Conservation (phyloP, 2,888 invertebrate genomes). For the Hecatera dysodea region DNA sequence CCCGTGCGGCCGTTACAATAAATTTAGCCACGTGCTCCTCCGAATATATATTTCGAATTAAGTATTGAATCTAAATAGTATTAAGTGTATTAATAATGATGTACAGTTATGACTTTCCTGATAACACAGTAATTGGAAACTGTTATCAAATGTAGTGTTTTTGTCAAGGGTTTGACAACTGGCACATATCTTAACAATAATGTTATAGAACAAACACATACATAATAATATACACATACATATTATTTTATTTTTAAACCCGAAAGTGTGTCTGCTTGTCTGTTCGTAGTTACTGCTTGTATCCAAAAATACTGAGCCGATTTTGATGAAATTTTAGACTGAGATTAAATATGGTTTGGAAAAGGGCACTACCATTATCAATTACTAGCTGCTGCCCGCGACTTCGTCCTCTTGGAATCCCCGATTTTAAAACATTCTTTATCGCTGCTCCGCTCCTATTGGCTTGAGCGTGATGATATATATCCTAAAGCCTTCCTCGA, state of each 20-base stretch:
- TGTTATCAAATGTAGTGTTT: slow-evolving; percentile 21
- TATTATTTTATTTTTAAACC: not conserved
- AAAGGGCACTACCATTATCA: too few relatives aligned
- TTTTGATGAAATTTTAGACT: not conserved
- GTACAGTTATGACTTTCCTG: slow-evolving; percentile 18
- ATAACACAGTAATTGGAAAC: slow-evolving; percentile 38
- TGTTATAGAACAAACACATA: not conserved
- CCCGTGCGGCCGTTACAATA: too few relatives aligned
- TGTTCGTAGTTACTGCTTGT: not conserved
- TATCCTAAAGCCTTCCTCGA: too few relatives aligned
- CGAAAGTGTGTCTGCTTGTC: not conserved
- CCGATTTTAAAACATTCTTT: too few relatives aligned
- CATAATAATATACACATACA: not conserved
- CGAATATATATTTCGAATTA: not conserved
- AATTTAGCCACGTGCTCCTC: too few relatives aligned
- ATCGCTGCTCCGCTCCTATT: too few relatives aligned
- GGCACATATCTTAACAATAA: slow-evolving; percentile 9
- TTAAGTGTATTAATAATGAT: slow-evolving; percentile 1
- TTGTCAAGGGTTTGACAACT: slow-evolving; percentile 7
- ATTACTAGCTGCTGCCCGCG: too few relatives aligned
- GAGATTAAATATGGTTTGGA: not conserved
- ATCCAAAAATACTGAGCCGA: not conserved
- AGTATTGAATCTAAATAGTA: not conserved
- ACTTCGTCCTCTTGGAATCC: too few relatives aligned
- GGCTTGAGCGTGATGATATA: too few relatives aligned